These are phyloP conservation scores for Lethenteron reissneri DNA, from an alignment of 2,113 vertebrate genomes.

Conservation along the genomic window DNA sequence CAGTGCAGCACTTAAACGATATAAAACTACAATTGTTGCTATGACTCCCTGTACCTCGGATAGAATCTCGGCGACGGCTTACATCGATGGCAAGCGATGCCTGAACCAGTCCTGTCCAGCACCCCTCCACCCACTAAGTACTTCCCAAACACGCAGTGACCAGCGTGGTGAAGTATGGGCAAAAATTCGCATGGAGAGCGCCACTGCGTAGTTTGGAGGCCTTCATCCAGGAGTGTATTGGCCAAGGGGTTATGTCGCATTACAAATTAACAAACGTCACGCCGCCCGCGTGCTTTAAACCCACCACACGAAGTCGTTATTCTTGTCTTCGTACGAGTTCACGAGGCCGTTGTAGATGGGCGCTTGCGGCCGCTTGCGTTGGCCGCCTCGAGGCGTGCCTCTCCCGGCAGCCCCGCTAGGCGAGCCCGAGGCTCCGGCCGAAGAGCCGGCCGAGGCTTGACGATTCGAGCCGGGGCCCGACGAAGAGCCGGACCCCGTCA, in stretches of 20 bases:
- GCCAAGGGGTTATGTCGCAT: not conserved
- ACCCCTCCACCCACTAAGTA: not conserved
- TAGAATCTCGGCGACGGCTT: no score
- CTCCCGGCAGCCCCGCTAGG: constrained; percentile 13
- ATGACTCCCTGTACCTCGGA: no score
- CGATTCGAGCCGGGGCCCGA: no score
- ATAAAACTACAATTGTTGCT: no score
- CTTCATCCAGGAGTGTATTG: not conserved
- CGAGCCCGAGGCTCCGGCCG: no score
- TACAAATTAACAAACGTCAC: not conserved
- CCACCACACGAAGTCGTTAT: constrained; percentile 95
- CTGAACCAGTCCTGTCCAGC: not conserved
- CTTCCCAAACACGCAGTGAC: not conserved
- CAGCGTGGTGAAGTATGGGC: not conserved
- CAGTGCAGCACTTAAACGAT: no score
- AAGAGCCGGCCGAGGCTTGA: no score
- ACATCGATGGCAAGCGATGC: no score
- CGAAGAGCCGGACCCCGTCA: no score
- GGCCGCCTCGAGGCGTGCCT: constrained; percentile 20
- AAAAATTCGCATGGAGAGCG: not conserved
- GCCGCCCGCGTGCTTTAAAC: constrained; percentile 13
- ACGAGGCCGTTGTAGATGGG: constrained; percentile 77
- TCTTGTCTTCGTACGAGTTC: constrained; percentile 91
- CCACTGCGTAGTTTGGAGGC: not conserved
- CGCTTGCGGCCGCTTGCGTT: constrained; percentile 53